Conservation (phyloP, 2,113 vertebrate species). For the Opisthocomus hoazin region DNA sequence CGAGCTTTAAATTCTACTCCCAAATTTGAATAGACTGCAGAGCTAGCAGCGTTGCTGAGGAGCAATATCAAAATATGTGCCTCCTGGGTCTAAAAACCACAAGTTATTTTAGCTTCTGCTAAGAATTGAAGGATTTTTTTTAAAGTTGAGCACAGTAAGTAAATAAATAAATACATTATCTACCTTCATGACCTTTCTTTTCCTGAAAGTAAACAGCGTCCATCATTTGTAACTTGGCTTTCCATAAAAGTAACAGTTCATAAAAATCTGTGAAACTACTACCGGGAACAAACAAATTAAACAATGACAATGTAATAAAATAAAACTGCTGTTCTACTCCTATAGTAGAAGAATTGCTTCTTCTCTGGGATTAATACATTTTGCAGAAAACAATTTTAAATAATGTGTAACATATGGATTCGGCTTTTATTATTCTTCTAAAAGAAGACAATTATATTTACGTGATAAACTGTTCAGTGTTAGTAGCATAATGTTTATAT, state of each 20-base stretch:
- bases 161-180: constrained; percentile 51
- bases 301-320: constrained; percentile 70
- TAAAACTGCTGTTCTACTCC: constrained; percentile 66
- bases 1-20: constrained; percentile 45
- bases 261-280: constrained; percentile 72
- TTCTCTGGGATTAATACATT: constrained; percentile 69
- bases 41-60: constrained; percentile 38
- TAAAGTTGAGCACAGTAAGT: not conserved
- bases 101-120: constrained; percentile 52
- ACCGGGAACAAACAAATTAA: constrained; percentile 74
- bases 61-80: constrained; percentile 59
- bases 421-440: constrained; percentile 74
- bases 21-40: constrained; percentile 53
- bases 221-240: constrained; percentile 62
- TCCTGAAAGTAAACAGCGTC: constrained; percentile 56
- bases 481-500: constrained; percentile 76
- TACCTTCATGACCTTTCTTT: constrained; percentile 47
- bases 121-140: not conserved
- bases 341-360: constrained; percentile 63
- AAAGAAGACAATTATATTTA: constrained; percentile 79
- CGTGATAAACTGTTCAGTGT: constrained; percentile 74
- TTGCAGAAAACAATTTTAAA: constrained; percentile 71
- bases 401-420: constrained; percentile 77
- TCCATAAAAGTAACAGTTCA: constrained; percentile 73
- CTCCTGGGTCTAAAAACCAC: constrained; percentile 30